Percentiles rank a stretch among this genome's conserved stretches.
These are phyloP conservation scores for Dissostichus mawsoni DNA, from an alignment of 2,113 vertebrate genomes.

Conservation along the genomic window DNA sequence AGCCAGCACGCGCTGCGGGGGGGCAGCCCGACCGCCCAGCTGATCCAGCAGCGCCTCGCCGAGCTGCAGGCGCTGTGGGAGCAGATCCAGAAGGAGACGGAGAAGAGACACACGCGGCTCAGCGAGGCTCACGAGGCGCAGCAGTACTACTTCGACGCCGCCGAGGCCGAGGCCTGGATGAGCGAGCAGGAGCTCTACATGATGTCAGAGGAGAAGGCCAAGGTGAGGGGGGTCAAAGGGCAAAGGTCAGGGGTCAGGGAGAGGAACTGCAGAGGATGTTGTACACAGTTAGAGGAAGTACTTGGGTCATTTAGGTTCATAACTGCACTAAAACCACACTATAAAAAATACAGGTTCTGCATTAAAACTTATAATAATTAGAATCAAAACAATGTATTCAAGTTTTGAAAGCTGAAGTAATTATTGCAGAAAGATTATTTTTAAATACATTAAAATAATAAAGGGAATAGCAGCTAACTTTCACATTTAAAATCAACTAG, in stretches of 20 bases:
- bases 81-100: constrained; percentile 91
- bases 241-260: neutral
- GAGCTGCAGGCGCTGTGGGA: constrained; percentile 92
- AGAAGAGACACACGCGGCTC: constrained; percentile 91
- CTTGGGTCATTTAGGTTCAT: neutral
- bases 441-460: too few species aligned
- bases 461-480: neutral
- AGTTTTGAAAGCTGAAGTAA: too few species aligned
- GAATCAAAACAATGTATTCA: too few species aligned
- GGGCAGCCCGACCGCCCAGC: constrained; percentile 84
- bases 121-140: constrained; percentile 96
- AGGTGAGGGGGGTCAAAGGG: constrained; percentile 79
- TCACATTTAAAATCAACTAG: neutral
- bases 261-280: neutral
- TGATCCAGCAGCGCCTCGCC: constrained; percentile 88
- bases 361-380: neutral
- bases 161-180: constrained; percentile 99
- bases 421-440: too few species aligned
- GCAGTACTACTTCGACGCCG: constrained; percentile 98
- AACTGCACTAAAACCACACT: neutral
- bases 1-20: constrained; percentile 90
- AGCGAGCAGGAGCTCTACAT: constrained; percentile 97
- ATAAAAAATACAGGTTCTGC: neutral
- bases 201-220: constrained; percentile 97
- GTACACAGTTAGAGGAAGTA: neutral